Conservation (phyloP, 2,797 vertebrate genomes). For the Schizothorax lantsangensis region DNA sequence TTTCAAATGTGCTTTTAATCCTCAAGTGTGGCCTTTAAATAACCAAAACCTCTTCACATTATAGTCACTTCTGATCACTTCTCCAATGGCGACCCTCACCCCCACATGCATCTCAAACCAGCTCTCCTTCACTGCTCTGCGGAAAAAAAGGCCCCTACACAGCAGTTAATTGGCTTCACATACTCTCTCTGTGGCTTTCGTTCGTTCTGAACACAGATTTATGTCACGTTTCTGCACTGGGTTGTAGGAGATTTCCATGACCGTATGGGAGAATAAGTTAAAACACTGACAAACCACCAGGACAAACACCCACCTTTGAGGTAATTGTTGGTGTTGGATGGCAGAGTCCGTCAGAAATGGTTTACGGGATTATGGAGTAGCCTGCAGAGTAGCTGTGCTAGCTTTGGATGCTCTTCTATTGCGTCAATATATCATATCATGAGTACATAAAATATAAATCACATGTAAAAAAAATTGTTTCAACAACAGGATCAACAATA, state of each 20-base stretch:
- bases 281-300: slow-evolving; percentile 65
- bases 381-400: slow-evolving; percentile 55
- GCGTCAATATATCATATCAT: slow-evolving; percentile 57
- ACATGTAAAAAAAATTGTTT: not conserved
- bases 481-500: not conserved
- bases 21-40: slow-evolving; percentile 28
- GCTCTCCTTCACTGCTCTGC: slow-evolving; percentile 8
- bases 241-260: slow-evolving; percentile 59
- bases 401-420: slow-evolving; percentile 55
- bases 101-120: slow-evolving; percentile 48
- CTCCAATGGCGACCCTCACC: slow-evolving; percentile 21
- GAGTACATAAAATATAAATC: not conserved
- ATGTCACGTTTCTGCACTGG: slow-evolving; percentile 54
- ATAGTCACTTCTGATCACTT: slow-evolving; percentile 41
- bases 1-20: slow-evolving; percentile 30
- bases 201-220: slow-evolving; percentile 60
- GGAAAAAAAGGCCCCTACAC: slow-evolving; percentile 50
- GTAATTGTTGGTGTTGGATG: slow-evolving; percentile 73
- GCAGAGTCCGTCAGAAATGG: slow-evolving; percentile 56
- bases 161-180: slow-evolving; percentile 56
- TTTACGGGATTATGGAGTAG: slow-evolving; percentile 58
- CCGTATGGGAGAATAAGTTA: slow-evolving; percentile 57
- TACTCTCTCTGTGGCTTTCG: slow-evolving; percentile 52
- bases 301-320: slow-evolving; percentile 69
- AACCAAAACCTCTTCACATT: slow-evolving; percentile 32